Base-by-base conservation (phyloP, 2,888 invertebrate genomes). In the Troglohyphantes excavatus region DNA sequence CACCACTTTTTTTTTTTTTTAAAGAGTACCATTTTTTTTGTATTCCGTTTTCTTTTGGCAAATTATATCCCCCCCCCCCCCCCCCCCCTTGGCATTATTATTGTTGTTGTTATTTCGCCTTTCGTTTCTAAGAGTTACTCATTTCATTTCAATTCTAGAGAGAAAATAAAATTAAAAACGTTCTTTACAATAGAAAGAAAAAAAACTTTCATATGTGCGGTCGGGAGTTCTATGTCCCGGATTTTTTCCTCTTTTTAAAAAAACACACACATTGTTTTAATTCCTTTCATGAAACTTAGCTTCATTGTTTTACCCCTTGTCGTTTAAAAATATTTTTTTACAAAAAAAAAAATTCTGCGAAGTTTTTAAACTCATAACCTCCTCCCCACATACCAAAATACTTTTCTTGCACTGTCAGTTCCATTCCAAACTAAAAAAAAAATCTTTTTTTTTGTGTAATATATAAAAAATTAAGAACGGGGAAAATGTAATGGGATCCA, bases 401-500 rank as follows among this genome's bases (percentile, higher is more conserved):
- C 17, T 53, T 53, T n/a, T n/a, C 53, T 53, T 53, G 53, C 53
- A 53, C 13, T 53, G 53, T 53, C 53, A 53, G n/a, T n/a, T 53
- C n/a, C 53, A n/a, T 53, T 13, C 53, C n/a, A n/a, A 1, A 53
- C n/a, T n/a, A 1, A 53, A 46, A 17, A 46, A 53, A 53, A 29
- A 46, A 9, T n/a, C 19, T 39, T 53, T 23, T n/a, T n/a, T 61
- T 68, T 82, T 70, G 73, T 82, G 75, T 82, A n/a, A n/a, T 76
- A 46, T 76, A 73, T 76, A 21, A 59, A 39, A 13, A 23, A 76
- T 75, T 68, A 29, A n/a, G 19, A 33, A 39, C n/a, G 27, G 17
- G n/a, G 67, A 78, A 70, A 68, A 39, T 70, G 59, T 89, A 89
- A 89, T 61, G 68, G 73, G 76, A 89, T 89, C 68, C 87, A 88